Evolutionary conservation across 2,113 vertebrate species (phyloP), one percentile per base, ranked within the genome.

Genomic region (Nanger granti): DNA sequence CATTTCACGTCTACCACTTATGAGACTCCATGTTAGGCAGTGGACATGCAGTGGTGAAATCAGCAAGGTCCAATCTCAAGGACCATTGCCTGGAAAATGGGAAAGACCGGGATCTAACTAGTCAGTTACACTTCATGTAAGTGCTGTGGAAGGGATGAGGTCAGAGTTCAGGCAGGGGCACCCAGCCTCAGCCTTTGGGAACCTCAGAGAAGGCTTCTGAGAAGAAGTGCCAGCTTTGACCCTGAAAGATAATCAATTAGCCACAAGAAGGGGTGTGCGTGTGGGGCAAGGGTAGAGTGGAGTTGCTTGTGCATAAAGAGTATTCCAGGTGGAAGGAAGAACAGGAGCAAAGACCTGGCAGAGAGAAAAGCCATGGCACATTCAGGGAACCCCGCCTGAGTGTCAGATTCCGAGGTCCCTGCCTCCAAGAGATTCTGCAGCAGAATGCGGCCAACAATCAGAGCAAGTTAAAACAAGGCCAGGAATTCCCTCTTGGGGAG

Each of bases 401-500:
- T 49, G 57, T 94, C 92, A 79, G 84, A 34, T 84, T 49, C 92
- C 0, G 2, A 89, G 62, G 44, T 62, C 34, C 57, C 62, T 59
- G 62, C 84, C 90, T 96, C 54, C 37, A 87, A 49, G 84, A 95
- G 49, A 89, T 41, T 87, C 85, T 88, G 87, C 41, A 90, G 94
- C 84, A 96, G 57, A 95, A 87, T 79, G 52, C 26, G 37, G 94
- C 84, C 87, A 73, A 24, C 34, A 52, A 89, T 89, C 62, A 87
- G 90, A 26, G 34, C 0, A 1, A 92, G 69, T 80, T 2, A 88
- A 97, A 97, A 92, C 0, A 80, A 97, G 96, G 97, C 80, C 95
- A 97, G 97, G 97, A 97, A 59, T 95, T 95, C 96, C 96, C 94
- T 97, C 59, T 44, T 41, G 73, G 95, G 87, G 73, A 97, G 52